phyloP scores from a whole-genome alignment of 2,113 vertebrate species.

The Zingel zingel region DNA sequence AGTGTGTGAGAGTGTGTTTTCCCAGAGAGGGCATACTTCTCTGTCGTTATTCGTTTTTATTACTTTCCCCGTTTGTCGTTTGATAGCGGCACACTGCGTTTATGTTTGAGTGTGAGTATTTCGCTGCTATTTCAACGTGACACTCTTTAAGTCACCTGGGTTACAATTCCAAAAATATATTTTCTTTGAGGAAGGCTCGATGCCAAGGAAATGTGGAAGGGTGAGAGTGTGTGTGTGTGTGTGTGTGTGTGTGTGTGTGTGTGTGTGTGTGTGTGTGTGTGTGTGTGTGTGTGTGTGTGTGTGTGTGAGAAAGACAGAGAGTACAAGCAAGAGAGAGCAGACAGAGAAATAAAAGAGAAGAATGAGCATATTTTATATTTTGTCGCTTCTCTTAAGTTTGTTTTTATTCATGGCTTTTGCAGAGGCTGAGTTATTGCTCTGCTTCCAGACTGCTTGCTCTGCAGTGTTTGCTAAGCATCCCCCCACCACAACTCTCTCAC shows the following conservation, averaged over 20 bases:
- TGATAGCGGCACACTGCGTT: not conserved
- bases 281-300: not conserved
- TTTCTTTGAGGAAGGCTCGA: constrained; percentile 11
- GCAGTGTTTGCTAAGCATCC: constrained; percentile 60
- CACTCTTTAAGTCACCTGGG: constrained; percentile 5
- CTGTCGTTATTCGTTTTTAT: constrained; percentile 49
- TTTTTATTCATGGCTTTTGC: constrained; percentile 69
- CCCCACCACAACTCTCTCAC: not conserved
- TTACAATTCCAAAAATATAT: constrained; percentile 6
- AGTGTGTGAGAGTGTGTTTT: constrained; percentile 14
- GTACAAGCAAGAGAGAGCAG: not conserved
- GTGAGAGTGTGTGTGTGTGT: not conserved
- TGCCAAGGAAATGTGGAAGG: constrained; percentile 27
- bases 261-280: not conserved
- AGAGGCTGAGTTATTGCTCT: constrained; percentile 62
- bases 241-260: not conserved
- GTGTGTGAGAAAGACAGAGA: not conserved
- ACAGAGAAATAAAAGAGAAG: constrained; percentile 17
- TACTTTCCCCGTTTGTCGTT: constrained; percentile 22
- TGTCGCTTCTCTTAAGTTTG: constrained; percentile 57
- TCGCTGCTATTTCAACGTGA: not conserved
- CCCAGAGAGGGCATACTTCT: constrained; percentile 16
- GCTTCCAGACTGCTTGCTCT: constrained; percentile 62
- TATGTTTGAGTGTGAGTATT: not conserved
- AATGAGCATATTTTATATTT: constrained; percentile 46